phyloP scores from a whole-genome alignment of 92 coral and sea anemone species.

The Zoanthus solanderi region DNA sequence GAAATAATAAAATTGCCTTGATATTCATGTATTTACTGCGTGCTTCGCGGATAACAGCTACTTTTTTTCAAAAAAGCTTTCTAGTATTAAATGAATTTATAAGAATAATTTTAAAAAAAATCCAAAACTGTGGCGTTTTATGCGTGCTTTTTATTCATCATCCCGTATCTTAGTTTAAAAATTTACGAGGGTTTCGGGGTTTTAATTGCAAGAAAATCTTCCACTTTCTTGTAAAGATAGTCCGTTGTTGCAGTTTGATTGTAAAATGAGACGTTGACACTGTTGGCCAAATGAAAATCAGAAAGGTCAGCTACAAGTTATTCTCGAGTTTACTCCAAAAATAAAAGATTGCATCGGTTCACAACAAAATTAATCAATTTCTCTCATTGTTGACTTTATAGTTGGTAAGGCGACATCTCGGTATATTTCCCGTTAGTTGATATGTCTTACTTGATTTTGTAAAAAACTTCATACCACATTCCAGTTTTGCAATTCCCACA shows the following conservation, averaged over 20 bases:
- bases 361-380: neutral
- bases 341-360: neutral
- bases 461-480: neutral
- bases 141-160: neutral
- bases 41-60: neutral
- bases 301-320: no score
- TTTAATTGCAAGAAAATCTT: slow-evolving; percentile 4
- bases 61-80: neutral
- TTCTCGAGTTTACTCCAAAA: no score
- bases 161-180: neutral
- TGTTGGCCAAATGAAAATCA: neutral
- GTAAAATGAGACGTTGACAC: neutral
- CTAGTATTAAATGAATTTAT: neutral
- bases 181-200: neutral
- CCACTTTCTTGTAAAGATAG: neutral
- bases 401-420: neutral
- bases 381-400: neutral
- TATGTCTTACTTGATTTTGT: neutral
- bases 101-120: neutral
- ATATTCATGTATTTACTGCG: slow-evolving; percentile 11
- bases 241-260: neutral
- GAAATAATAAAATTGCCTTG: slow-evolving; percentile 40
- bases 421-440: neutral
- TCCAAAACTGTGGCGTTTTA: neutral
- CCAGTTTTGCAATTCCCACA: neutral